phyloP scores from a whole-genome alignment of 2,113 vertebrate species.

The Aplodontia rufa region DNA sequence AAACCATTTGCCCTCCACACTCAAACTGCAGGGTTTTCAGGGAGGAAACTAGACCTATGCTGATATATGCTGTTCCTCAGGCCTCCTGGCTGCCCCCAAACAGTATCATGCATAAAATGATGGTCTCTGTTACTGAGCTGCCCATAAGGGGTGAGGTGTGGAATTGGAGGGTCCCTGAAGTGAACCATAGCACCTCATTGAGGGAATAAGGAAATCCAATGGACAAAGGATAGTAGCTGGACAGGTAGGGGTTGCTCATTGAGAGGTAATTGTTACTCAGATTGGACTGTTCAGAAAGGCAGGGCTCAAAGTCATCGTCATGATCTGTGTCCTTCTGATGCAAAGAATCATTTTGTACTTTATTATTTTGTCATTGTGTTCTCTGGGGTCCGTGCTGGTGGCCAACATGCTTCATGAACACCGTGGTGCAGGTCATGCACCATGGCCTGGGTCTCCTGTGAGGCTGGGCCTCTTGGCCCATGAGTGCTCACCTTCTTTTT shows the following conservation, averaged over 20 bases:
- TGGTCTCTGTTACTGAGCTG: conserved; percentile 96
- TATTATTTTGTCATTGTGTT: too few species aligned
- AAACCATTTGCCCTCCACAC: conserved; percentile 95
- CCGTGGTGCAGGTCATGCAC: too few species aligned
- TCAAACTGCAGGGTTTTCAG: conserved; percentile 95
- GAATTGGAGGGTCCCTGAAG: conserved; percentile 95
- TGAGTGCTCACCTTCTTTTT: too few species aligned
- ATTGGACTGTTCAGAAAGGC: conserved; percentile 94
- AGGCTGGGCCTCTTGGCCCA: too few species aligned
- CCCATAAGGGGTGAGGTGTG: conserved; percentile 95
- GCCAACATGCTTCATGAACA: too few species aligned
- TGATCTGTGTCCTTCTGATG: conserved; percentile 96
- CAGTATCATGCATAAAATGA: conserved; percentile 95
- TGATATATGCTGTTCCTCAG: conserved; percentile 94
- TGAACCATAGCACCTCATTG: conserved; percentile 96
- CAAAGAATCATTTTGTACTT: conserved; percentile 97
- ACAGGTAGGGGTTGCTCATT: conserved; percentile 96
- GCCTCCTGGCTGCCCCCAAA: conserved; percentile 95
- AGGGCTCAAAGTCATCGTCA: conserved; percentile 96
- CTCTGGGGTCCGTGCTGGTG: too few species aligned
- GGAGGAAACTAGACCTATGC: conserved; percentile 96
- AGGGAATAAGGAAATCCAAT: conserved; percentile 96
- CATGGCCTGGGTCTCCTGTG: too few species aligned
- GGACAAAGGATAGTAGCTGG: conserved; percentile 96
- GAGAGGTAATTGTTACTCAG: conserved; percentile 97